phyloP scores from a whole-genome alignment of 2,888 invertebrate species.

The Lasioglossum oenotherae region DNA sequence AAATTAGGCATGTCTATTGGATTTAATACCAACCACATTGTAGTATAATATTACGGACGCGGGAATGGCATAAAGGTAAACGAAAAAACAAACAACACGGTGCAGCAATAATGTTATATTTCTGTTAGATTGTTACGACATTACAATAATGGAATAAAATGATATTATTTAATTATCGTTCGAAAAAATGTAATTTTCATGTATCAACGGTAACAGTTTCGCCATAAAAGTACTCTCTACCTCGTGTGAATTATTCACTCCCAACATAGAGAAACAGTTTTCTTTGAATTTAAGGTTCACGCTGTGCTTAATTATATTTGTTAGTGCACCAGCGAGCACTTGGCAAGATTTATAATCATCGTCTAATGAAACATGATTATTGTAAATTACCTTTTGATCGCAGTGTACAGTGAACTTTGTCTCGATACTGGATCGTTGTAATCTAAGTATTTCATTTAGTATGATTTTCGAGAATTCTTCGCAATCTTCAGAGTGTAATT shows the following conservation, averaged over 20 bases:
- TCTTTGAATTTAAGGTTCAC: constrained; percentile 69
- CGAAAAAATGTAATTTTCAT: constrained; percentile 56
- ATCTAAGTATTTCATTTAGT: constrained; percentile 56
- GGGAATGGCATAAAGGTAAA: not conserved
- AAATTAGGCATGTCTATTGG: too few relatives aligned
- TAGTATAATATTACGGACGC: not conserved
- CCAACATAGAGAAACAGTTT: constrained; percentile 65
- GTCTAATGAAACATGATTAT: constrained; percentile 63
- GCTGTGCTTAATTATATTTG: constrained; percentile 70
- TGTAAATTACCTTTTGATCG: constrained; percentile 59
- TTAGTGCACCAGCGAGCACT: constrained; percentile 65
- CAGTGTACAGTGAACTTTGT: constrained; percentile 70
- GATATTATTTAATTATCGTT: not conserved
- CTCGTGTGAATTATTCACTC: constrained; percentile 59
- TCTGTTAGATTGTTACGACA: not conserved
- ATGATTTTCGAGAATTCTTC: constrained; percentile 60
- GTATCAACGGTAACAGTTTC: constrained; percentile 63
- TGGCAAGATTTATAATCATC: constrained; percentile 64
- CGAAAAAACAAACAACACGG: not conserved
- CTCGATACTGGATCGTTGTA: constrained; percentile 53
- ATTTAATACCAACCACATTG: too few relatives aligned
- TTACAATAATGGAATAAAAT: not conserved
- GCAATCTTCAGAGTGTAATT: constrained; percentile 48
- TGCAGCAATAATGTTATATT: not conserved
- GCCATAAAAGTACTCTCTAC: constrained; percentile 42